Base-by-base conservation (phyloP, 1,140 invertebrate genomes). In the Grapholita molesta region DNA sequence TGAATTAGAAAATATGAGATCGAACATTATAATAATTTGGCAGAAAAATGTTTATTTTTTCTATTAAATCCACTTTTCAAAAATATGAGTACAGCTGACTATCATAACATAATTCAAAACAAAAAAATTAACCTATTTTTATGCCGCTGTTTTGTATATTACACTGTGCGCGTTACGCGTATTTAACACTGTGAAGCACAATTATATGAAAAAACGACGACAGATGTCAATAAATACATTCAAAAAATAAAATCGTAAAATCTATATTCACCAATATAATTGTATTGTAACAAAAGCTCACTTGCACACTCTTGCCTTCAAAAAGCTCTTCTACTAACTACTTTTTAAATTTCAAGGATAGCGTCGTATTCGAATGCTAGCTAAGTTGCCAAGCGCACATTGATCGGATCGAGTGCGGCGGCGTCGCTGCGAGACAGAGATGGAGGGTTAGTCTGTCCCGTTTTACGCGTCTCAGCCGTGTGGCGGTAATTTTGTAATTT, bases 281-380 rank as follows among this genome's bases (percentile, higher is more conserved):
- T 30, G 8, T 48, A 48, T 21, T 15, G 32, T 38, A 66, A 66
- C 64, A 66, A 38, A 66, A 66, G 55, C 55, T 66, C 35, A 21
- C 21, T n/a, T 21, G 18, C n/a, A 48, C 21, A 66, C 32, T 38
- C 64, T 38, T 38, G 32, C 15, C 18, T 15, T 66, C 32, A 30
- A 11, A 25, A 33, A 38, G 38, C n/a, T 23, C 32, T 42, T 38
- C 21, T 30, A n/a, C n/a, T n/a, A n/a, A n/a, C n/a, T 33, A 66
- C 35, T 66, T 66, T 66, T 66, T 38, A 38, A 66, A 66, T 38
- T 66, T 23, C 64, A 61, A 35, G 64, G 64, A 5, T 38, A 35
- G 32, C 35, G 32, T 66, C 64, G n/a, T 38, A 28, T 35, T 42
- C 30, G 35, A 23, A 38, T 66, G 18, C 32, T 35, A 35, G 64